These are phyloP conservation scores for Sialia sialis DNA, from an alignment of 2,113 vertebrate species.

Conservation along the genomic window DNA sequence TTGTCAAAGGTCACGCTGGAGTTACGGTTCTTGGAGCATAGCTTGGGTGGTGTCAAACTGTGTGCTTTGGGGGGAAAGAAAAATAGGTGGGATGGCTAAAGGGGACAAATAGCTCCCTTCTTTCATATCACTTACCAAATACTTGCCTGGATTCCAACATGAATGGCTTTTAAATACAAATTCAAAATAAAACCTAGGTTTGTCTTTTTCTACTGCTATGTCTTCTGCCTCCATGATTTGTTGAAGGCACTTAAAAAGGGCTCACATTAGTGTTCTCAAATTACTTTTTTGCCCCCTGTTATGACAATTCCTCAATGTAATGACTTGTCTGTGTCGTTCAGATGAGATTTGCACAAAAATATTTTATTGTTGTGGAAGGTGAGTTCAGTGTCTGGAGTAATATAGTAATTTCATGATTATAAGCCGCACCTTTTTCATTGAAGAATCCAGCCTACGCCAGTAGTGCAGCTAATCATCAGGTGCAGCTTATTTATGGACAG, in stretches of 20 bases:
- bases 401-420: too few species aligned
- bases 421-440: too few species aligned
- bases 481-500: too few species aligned
- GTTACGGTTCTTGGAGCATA: accelerated
- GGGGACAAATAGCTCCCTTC: neutral
- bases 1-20: neutral
- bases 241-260: neutral
- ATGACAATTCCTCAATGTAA: neutral
- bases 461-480: too few species aligned
- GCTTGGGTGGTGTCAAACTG: neutral
- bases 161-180: neutral
- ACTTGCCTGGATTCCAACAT: neutral
- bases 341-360: neutral
- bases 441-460: too few species aligned
- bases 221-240: neutral
- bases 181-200: neutral
- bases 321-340: neutral
- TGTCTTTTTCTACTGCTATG: neutral
- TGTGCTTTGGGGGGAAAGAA: accelerated
- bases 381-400: neutral
- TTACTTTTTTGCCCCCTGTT: neutral
- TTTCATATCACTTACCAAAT: neutral
- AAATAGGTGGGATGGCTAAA: neutral
- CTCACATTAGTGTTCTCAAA: neutral
- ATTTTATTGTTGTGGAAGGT: neutral